Base-by-base conservation (phyloP, 2,797 vertebrate species). In the Lates japonicus region DNA sequence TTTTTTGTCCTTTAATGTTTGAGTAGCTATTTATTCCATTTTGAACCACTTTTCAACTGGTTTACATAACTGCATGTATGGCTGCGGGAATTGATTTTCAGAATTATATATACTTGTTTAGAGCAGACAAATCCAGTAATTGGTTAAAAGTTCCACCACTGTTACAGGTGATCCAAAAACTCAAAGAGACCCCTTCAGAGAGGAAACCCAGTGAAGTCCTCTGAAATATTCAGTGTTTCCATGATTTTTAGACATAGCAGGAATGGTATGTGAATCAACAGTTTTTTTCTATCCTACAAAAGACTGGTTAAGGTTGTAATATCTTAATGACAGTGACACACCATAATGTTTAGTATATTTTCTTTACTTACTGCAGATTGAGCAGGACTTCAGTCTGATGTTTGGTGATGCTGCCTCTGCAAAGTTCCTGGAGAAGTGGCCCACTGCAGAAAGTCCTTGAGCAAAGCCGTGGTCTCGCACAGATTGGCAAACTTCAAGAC, bases 351-450 rank as follows among this genome's bases (percentile, higher is more conserved):
- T 41, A 29, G 19, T 9, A 41, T 44, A 4, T 63, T 6, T 41
- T 70, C 5, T 54, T 9, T 67, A 61, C 60, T 76, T 67, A 61
- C 66, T 79, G 55, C 55, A 78, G 78, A 70, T 81, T 12, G 82
- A 81, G 41, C 78, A 81, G 19, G 74, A 85, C 58, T 85, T 85
- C 8, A 67, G 17, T 58, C 33, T 67, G 46, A 74, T 78, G 55
- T 85, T 81, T 75, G 78, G 70, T 78, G 74, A 81, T 66, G 65
- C 1, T 3, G 33, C 3, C 31, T 42, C 78, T 78, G 29, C 54
- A 63, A 76, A 66, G 62, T 62, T 83, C 51, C 57, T 80, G 57
- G 82, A 85, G 82, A 83, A 80, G 51, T 82, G 82, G 65, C 74
- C 81, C 1, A 73, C 81, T 25, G 0, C 19, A 46, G 49, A 87